Percentiles rank a stretch among this genome's conserved stretches.
Conservation (phyloP, 1,140 invertebrate species). For the Drosophila cardini region DNA sequence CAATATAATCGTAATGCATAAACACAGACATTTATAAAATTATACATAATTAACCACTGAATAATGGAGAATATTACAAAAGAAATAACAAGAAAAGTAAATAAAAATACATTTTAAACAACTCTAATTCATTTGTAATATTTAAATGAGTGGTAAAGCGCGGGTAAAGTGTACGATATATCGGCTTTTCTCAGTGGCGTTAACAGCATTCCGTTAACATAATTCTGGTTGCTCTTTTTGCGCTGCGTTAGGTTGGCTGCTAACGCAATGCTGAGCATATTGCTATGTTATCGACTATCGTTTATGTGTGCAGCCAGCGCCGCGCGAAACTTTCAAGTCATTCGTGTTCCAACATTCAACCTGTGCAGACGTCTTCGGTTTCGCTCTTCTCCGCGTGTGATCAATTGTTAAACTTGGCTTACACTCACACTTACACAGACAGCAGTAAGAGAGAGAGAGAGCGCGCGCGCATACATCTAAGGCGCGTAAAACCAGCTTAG, state of each 20-base stretch:
- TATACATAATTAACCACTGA: conserved; percentile 68
- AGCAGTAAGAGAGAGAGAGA: conserved; percentile 39
- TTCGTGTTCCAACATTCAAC: conserved; percentile 45
- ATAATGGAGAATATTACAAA: conserved; percentile 72
- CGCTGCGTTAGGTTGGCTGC: not conserved
- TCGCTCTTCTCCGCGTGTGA: conserved; percentile 23
- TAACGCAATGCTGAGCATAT: conserved; percentile 7
- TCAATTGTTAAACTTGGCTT: conserved; percentile 59
- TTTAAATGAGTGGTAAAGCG: not conserved
- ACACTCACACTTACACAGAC: conserved; percentile 31
- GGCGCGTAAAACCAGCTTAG: conserved; percentile 70
- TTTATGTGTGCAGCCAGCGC: conserved; percentile 8
- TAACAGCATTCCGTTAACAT: conserved; percentile 1
- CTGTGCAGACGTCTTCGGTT: conserved; percentile 54
- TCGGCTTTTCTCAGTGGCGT: not conserved
- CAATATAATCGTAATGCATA: conserved; percentile 76
- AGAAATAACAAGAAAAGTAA: conserved; percentile 45
- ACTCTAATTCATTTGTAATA: conserved; percentile 29
- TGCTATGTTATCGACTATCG: conserved; percentile 3
- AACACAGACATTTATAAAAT: conserved; percentile 71
- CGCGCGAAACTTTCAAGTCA: conserved; percentile 33
- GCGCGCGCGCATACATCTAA: conserved; percentile 39
- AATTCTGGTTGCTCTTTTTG: not conserved
- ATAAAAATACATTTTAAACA: conserved; percentile 77
- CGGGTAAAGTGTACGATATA: conserved; percentile 4